Evolutionary conservation across 2,797 vertebrate species (phyloP), one percentile per base, ranked within the genome.

Genomic region (Babyrousa celebensis): DNA sequence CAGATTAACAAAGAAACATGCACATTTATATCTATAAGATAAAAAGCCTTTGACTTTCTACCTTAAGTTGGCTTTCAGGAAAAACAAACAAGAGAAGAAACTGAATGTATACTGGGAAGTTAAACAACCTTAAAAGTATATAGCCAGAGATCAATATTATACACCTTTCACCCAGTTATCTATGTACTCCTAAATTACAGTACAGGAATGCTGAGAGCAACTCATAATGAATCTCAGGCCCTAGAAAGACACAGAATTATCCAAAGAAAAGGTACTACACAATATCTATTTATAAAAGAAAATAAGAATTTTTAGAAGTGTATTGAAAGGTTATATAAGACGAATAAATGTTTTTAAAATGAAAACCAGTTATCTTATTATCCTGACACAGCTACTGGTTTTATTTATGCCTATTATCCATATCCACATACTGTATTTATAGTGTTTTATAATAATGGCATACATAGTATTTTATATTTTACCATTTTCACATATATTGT

Each of bases 281-380:
- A 71, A 25, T 63, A 85, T 86, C 36, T 71, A 40, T 70, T 85
- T 80, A 93, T 82, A 75, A 88, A 91, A 89, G 68, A 89, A 94
- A 89, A 43, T 88, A 5, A 11, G 5, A 63, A 87, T 58, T 92
- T 93, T 94, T 92, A 83, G 25, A 92, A 85, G 1, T 54, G 0
- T n/a, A 89, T 25, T 71, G 16, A 95, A 95, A 91, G 52, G 7
- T 7, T 89, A 79, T 43, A 88, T 32, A 86, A 85, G 40, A 93
- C 48, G 21, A 84, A 71, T 63, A 75, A 85, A 88, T 84, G 40
- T 75, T 68, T n/a, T 48, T 43, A 54, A 82, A 91, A 94, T 72
- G 54, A 3, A 96, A 94, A 52, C 79, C 56, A 96, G 29, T 80
- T 85, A 56, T 36, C 56, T 65, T 82, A 65, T 71, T 90, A 91